Percentiles rank a stretch among this genome's conserved stretches.
These are phyloP conservation scores for Rhinolophus ferrumequinum DNA, from an alignment of 2,113 vertebrate genomes.

Conservation along the genomic window DNA sequence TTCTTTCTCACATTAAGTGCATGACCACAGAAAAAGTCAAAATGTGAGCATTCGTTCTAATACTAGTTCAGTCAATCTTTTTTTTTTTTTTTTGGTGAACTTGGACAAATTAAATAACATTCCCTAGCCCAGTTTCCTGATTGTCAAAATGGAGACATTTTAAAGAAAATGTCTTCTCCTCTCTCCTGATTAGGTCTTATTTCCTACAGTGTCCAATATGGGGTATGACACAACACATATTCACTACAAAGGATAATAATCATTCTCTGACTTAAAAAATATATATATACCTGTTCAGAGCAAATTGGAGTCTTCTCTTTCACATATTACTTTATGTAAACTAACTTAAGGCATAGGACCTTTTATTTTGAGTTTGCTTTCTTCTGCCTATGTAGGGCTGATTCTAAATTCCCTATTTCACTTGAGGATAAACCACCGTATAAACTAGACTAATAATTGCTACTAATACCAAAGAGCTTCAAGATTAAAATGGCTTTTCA, in stretches of 20 bases:
- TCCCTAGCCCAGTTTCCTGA: neutral
- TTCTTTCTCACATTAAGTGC: neutral
- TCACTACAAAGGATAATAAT: neutral
- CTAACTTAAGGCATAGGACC: neutral
- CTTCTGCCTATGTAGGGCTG: neutral
- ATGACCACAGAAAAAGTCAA: neutral
- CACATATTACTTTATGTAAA: neutral
- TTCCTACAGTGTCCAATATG: neutral
- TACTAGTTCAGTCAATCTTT: neutral
- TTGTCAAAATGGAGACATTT: neutral
- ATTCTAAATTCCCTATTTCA: neutral
- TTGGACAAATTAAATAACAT: neutral
- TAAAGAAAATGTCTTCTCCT: too few species aligned
- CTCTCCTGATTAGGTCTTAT: neutral
- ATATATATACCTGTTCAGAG: neutral
- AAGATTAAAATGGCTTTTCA: neutral
- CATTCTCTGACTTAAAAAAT: constrained; percentile 7
- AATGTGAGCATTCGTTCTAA: neutral
- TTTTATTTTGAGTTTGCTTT: constrained; percentile 43
- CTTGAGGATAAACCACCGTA: neutral
- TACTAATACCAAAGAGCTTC: neutral
- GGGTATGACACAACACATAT: neutral
- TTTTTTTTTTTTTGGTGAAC: neutral
- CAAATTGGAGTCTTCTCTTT: neutral
- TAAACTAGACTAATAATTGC: neutral